Percentiles rank a stretch among this genome's conserved stretches.
Evolutionary conservation across 2,113 vertebrate genomes (phyloP).

Genomic region (Ptilonorhynchus violaceus): DNA sequence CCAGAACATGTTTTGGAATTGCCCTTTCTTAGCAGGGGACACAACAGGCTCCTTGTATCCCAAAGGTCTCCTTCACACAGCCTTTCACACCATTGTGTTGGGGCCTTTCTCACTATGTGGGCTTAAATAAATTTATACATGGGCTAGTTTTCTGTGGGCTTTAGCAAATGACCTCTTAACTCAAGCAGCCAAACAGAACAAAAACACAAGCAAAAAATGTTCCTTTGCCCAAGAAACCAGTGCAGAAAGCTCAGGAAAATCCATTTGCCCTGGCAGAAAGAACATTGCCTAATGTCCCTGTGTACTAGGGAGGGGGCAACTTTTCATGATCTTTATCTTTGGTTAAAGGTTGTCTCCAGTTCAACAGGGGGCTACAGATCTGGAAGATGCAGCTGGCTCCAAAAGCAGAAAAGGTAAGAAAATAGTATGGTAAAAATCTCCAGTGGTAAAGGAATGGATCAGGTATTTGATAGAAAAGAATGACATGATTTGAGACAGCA

Average conservation of each 20-base stretch:
- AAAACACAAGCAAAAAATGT: neutral
- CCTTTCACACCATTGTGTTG: neutral
- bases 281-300: neutral
- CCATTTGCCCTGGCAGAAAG: neutral
- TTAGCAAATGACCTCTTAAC: neutral
- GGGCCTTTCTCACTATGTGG: neutral
- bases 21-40: neutral
- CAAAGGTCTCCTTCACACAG: neutral
- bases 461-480: neutral
- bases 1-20: neutral
- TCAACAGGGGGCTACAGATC: neutral
- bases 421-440: neutral
- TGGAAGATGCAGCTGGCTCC: neutral
- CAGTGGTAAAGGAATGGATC: neutral
- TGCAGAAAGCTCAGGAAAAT: neutral
- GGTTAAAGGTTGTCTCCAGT: neutral
- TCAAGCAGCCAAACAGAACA: neutral
- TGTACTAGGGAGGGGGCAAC: neutral
- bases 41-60: neutral
- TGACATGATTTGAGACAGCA: neutral
- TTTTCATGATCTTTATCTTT: neutral
- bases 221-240: neutral
- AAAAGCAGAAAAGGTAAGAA: neutral
- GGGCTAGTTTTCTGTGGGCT: neutral
- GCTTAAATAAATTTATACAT: neutral